Base-by-base conservation (phyloP, 2,797 vertebrate species). In the Cyprinella venusta region DNA sequence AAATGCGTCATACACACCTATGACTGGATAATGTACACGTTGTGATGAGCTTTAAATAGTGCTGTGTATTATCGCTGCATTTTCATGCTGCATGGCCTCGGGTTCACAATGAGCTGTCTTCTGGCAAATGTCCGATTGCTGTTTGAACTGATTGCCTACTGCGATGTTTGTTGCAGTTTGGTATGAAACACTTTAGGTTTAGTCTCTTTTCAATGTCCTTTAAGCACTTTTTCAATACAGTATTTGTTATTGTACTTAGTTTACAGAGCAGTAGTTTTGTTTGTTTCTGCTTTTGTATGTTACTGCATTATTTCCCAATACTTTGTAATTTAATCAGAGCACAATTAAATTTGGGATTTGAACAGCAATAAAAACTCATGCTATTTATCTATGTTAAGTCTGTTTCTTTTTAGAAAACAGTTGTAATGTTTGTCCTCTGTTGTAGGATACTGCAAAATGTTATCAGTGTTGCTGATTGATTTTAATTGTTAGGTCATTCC, bases 161-260 rank as follows among this genome's bases (percentile, higher is more conserved):
- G 80, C 48, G 8, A 36, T 36, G 24, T 82, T 77, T 78, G 36
- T 69, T 74, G 78, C 52, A 71, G 76, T 50, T 30, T 19, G 48
- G 52, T 82, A 30, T 63, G 81, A 76, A 65, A 80, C 70, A 38
- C 56, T 78, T 68, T 63, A 52, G 63, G 15, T 79, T 87, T 91
- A 94, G 92, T 93, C 92, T 89, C 79, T 72, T 90, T 93, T 92
- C 91, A 90, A 36, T 70, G 64, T 69, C 52, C 40, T 50, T 69
- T 26, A 78, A 83, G 82, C 67, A 86, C 82, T 78, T 88, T 82
- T 64, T 81, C 74, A 80, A 79, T 56, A 24, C 83, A 52, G 71
- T 85, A 79, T 81, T 81, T 88, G 48, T 67, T 72, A 83, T 65
- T 81, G 78, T 67, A 79, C 26, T 67, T 59, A 81, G 71, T 81